Conservation (phyloP, 2,888 invertebrate genomes). For the Hyposoter dolosus region DNA sequence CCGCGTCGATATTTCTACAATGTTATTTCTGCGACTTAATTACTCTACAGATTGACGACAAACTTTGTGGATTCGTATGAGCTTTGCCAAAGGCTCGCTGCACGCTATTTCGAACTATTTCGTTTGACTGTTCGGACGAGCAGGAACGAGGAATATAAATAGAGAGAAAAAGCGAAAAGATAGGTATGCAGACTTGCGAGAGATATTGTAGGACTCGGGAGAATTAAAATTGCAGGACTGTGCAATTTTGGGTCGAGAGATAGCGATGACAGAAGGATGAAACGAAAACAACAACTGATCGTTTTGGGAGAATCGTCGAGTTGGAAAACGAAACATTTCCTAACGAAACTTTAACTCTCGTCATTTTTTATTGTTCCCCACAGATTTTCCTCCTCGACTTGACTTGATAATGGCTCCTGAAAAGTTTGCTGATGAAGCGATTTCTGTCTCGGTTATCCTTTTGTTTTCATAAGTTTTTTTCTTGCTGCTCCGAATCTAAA, state of each 20-base stretch:
- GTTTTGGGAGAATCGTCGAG: neutral
- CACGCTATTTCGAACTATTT: neutral
- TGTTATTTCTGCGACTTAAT: neutral
- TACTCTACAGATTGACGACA: neutral
- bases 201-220: constrained; percentile 11
- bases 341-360: neutral
- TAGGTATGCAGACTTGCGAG: neutral
- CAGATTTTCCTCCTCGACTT: neutral
- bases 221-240: constrained; percentile 9
- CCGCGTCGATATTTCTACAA: neutral
- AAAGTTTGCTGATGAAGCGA: neutral
- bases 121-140: neutral
- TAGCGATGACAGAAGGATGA: neutral
- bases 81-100: neutral
- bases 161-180: neutral
- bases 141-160: neutral
- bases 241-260: constrained; percentile 12
- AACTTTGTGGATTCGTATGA: neutral
- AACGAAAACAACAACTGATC: neutral
- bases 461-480: neutral
- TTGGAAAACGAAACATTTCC: neutral
- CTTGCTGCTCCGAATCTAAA: too few relatives aligned
- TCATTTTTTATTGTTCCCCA: neutral
- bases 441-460: neutral
- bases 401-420: neutral